Percentiles rank a stretch among this genome's conserved stretches.
Conservation (phyloP, 2,888 invertebrate genomes). For the Apamea epomidion region DNA sequence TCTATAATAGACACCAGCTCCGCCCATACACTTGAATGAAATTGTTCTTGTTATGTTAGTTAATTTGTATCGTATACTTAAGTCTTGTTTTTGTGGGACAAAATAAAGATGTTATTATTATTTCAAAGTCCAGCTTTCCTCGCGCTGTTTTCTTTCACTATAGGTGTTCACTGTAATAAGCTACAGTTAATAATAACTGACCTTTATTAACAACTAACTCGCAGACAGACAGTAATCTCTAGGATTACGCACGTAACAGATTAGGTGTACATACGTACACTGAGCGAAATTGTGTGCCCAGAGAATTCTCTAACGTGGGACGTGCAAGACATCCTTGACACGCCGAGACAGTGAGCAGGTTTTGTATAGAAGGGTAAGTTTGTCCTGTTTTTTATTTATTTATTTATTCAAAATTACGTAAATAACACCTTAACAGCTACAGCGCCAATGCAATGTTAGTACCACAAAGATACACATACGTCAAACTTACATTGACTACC, state of each 20-base stretch:
- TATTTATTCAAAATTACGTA: too few relatives aligned
- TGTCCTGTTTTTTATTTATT: neutral
- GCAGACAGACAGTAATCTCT: conserved; percentile 8
- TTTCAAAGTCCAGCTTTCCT: neutral
- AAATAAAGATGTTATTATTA: too few relatives aligned
- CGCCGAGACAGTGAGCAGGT: neutral
- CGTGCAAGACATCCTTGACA: conserved; percentile 53
- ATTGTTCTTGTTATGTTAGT: too few relatives aligned
- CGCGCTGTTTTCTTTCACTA: neutral
- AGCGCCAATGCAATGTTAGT: too few relatives aligned
- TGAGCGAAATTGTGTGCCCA: conserved; percentile 34
- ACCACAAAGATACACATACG: too few relatives aligned
- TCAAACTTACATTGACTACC: too few relatives aligned
- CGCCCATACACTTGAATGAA: too few relatives aligned
- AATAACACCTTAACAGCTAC: too few relatives aligned
- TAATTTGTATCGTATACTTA: too few relatives aligned
- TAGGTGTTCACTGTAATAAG: neutral
- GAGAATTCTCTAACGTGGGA: conserved; percentile 43
- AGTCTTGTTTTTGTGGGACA: too few relatives aligned
- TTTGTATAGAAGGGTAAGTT: conserved; percentile 12
- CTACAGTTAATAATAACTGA: conserved; percentile 13
- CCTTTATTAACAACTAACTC: conserved; percentile 16
- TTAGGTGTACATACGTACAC: conserved; percentile 35
- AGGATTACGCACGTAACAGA: conserved; percentile 47
- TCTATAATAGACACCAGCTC: too few relatives aligned